Percentiles rank a stretch among this genome's conserved stretches.
These are phyloP conservation scores for Atherinosoma microstoma DNA, from an alignment of 2,797 vertebrate genomes.

Conservation along the genomic window DNA sequence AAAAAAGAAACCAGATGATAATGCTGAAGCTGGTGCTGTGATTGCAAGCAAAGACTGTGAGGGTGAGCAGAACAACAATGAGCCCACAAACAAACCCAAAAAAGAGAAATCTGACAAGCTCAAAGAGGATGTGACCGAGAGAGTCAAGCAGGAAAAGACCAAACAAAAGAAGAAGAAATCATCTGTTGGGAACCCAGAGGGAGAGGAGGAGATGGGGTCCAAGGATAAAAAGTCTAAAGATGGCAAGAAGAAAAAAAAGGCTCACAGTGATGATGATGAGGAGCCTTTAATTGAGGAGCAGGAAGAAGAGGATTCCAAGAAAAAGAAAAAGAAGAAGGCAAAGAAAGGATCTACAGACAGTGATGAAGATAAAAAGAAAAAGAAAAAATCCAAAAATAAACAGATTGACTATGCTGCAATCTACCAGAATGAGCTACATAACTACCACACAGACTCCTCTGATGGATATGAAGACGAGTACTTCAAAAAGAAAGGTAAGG, in stretches of 20 bases:
- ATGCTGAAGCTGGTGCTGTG: conserved; percentile 52
- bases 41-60: conserved; percentile 59
- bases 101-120: conserved; percentile 75
- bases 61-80: conserved; percentile 84
- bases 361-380: conserved; percentile 83
- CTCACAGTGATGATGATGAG: conserved; percentile 69
- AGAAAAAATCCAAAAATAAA: conserved; percentile 85
- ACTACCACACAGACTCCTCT: conserved; percentile 88
- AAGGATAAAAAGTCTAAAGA: conserved; percentile 83
- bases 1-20: conserved; percentile 72
- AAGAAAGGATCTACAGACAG: conserved; percentile 79
- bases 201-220: conserved; percentile 69
- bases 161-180: conserved; percentile 77
- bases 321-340: conserved; percentile 84
- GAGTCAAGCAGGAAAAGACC: conserved; percentile 71
- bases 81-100: conserved; percentile 64
- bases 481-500: conserved; percentile 95
- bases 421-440: conserved; percentile 90
- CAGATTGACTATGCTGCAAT: conserved; percentile 89
- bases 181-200: conserved; percentile 60
- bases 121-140: conserved; percentile 70
- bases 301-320: conserved; percentile 80
- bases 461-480: conserved; percentile 93
- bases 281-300: conserved; percentile 77
- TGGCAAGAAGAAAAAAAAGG: conserved; percentile 84